Percentiles rank a stretch among this genome's conserved stretches.
These are phyloP conservation scores for Rhizomys pruinosus DNA, from an alignment of 2,113 vertebrate species.

Conservation along the genomic window DNA sequence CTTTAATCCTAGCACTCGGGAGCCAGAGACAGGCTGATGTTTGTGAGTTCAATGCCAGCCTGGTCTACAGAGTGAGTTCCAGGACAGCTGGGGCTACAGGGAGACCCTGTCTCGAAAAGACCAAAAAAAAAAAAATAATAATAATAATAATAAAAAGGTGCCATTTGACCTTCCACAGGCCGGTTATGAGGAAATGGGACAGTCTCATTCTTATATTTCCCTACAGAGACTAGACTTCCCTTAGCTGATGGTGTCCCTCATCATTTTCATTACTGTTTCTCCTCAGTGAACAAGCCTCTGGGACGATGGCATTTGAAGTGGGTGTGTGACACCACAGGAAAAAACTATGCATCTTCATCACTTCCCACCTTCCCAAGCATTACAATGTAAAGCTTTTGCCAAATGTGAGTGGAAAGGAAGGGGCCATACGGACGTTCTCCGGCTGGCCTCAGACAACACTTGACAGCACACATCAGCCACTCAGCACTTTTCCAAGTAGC, in stretches of 20 bases:
- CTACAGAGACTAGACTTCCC: background rate
- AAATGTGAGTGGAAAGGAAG: slow-evolving; percentile 41
- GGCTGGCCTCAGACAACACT: slow-evolving; percentile 64
- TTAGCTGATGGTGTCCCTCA: background rate
- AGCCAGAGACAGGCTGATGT: too few species aligned
- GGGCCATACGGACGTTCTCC: background rate
- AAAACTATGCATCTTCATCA: slow-evolving; percentile 54
- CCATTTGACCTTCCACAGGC: background rate
- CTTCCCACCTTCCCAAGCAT: slow-evolving; percentile 38
- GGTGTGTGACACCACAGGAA: slow-evolving; percentile 9
- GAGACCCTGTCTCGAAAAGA: too few species aligned
- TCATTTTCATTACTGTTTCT: slow-evolving; percentile 37
- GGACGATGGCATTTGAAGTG: slow-evolving; percentile 58
- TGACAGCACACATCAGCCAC: slow-evolving; percentile 86
- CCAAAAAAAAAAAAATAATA: too few species aligned
- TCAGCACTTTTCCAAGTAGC: slow-evolving; percentile 85
- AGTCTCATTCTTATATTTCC: background rate
- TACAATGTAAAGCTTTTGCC: slow-evolving; percentile 29
- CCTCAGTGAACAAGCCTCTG: background rate
- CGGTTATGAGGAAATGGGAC: background rate
- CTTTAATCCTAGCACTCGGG: too few species aligned
- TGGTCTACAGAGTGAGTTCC: too few species aligned
- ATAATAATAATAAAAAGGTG: too few species aligned
- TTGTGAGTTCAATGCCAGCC: too few species aligned
- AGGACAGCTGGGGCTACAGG: too few species aligned